Base-by-base conservation (phyloP, 1,140 invertebrate species). In the Drosophila murphyi region DNA sequence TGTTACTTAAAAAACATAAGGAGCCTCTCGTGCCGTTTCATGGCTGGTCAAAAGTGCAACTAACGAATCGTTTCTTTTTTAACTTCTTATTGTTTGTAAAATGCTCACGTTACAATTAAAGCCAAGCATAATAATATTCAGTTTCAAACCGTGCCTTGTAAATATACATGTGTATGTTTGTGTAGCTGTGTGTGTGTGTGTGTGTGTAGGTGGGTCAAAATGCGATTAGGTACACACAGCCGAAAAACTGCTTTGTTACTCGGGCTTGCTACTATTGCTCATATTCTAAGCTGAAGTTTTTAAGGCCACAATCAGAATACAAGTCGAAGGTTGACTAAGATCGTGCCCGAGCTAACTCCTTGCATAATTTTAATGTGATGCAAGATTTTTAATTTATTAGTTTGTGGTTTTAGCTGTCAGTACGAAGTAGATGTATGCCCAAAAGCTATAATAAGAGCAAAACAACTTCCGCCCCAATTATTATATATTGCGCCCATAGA, bases 11-110 rank as follows among this genome's bases (percentile, higher is more conserved):
- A 59, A 64, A 47, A 48, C 47, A 43, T 70, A 72, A 57, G 39
- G 57, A 60, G 56, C 47, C 56, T 51, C 41, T 28, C 39, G 32
- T 56, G 51, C 32, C 20, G 20, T 57, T 67, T 63, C 47, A 54
- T 72, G 77, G 54, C 72, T 62, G 54, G 73, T 80, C 73, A 81
- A 72, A 76, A 61, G 68, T 76, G 73, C 78, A 80, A 32, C 54
- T 75, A 54, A 75, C 41, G 72, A 47, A 34, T 3, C n/a, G 10
- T 12, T 64, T 20, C 20, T 20, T 41, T 47, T 41, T 45, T 47
- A 62, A 20, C 54, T 61, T 56, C 60, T 64, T 64, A 55, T 51
- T 71, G 54, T 59, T 72, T 52, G 54, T 56, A 37, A 54, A 74
- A 47, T 47, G 37, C 57, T 69, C 57, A 48, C 61, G 20, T 45